Conservation (phyloP, 2,113 vertebrate species). For the Thamnophis sirtalis region DNA sequence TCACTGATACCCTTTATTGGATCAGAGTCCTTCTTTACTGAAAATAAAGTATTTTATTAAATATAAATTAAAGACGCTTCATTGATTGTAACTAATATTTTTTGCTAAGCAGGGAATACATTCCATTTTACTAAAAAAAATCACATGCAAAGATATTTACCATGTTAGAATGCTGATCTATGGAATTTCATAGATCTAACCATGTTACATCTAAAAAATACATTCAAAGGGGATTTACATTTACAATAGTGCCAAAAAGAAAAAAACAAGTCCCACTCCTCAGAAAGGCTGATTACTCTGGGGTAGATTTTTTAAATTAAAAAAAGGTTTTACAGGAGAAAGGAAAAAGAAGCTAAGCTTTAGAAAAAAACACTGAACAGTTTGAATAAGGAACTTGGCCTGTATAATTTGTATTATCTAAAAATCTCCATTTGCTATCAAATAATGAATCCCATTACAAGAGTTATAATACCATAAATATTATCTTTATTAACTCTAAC, state of each 20-base stretch:
- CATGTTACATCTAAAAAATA: background rate
- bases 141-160: background rate
- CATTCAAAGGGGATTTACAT: background rate
- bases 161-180: background rate
- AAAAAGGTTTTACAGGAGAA: background rate
- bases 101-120: background rate
- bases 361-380: background rate
- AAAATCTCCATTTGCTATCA: background rate
- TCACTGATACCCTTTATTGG: background rate
- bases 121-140: background rate
- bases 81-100: background rate
- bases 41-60: background rate
- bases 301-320: background rate
- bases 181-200: background rate
- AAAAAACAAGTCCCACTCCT: background rate
- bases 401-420: background rate
- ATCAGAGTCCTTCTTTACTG: background rate
- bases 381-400: background rate
- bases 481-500: background rate
- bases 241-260: background rate
- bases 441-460: constrained; percentile 3
- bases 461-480: background rate
- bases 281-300: background rate
- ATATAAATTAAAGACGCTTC: background rate
- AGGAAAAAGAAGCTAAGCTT: background rate